phyloP scores from a whole-genome alignment of 2,113 vertebrate species.

The Copsychus sechellarum region DNA sequence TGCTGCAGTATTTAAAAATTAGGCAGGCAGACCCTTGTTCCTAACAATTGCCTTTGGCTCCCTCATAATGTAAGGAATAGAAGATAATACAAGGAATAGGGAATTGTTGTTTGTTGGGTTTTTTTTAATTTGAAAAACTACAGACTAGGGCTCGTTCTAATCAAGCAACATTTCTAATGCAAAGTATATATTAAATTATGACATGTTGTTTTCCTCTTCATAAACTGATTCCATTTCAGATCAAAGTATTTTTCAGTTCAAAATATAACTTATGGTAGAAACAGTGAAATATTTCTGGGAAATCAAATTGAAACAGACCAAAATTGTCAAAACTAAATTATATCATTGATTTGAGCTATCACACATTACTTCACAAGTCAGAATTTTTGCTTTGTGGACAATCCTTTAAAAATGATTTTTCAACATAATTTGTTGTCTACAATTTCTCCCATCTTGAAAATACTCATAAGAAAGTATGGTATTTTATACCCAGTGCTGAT shows the following conservation, averaged over 20 bases:
- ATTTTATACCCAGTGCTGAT: background rate
- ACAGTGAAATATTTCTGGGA: background rate
- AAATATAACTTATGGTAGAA: background rate
- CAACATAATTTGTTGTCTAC: background rate
- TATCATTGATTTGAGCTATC: background rate
- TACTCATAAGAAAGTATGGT: background rate
- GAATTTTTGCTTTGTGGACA: background rate
- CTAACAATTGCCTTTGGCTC: background rate
- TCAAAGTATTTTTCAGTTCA: background rate
- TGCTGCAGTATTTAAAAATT: background rate
- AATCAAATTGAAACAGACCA: background rate
- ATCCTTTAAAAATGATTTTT: background rate
- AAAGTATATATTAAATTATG: background rate
- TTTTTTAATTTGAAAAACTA: background rate
- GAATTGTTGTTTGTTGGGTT: background rate
- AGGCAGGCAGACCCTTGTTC: background rate
- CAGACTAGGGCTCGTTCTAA: background rate
- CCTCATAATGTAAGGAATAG: background rate
- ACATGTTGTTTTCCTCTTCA: background rate
- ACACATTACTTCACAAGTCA: background rate
- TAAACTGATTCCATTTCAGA: background rate
- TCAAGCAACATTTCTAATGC: background rate
- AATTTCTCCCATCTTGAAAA: background rate
- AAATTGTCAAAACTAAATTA: background rate
- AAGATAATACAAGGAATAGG: background rate